These are phyloP conservation scores for Dryobotodes eremita DNA, from an alignment of 2,888 invertebrate genomes.

Conservation along the genomic window DNA sequence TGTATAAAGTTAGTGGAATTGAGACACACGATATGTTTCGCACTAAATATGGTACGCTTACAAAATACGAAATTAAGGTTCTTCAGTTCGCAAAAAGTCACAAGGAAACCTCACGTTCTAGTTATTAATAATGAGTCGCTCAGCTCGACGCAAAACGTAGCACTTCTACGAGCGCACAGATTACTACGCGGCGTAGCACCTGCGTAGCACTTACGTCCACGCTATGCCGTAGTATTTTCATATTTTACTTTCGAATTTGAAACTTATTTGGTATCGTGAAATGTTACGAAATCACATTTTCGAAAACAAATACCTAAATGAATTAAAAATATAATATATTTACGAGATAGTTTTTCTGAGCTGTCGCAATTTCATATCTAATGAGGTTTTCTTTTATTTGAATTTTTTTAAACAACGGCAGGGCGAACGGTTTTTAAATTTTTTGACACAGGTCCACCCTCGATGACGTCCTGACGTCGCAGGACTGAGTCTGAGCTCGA, in stretches of 20 bases:
- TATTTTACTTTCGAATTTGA: conserved; percentile 12
- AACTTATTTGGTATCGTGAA: background rate
- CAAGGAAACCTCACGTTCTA: conserved; percentile 16
- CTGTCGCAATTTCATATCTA: too few relatives aligned
- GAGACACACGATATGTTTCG: background rate
- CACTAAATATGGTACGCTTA: background rate
- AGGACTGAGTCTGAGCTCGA: too few relatives aligned
- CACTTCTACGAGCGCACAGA: conserved; percentile 39
- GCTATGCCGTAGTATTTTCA: conserved; percentile 21
- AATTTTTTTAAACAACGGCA: too few relatives aligned
- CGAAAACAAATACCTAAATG: too few relatives aligned
- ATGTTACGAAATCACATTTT: background rate
- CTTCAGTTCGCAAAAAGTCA: background rate
- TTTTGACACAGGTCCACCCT: too few relatives aligned
- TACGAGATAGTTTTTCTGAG: too few relatives aligned
- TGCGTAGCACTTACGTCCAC: conserved; percentile 48
- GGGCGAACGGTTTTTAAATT: too few relatives aligned
- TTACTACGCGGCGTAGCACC: conserved; percentile 61
- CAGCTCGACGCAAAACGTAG: conserved; percentile 35
- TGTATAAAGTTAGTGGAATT: background rate
- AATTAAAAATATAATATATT: too few relatives aligned
- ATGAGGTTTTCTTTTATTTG: too few relatives aligned
- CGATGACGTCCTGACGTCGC: too few relatives aligned
- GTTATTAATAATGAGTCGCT: conserved; percentile 49
- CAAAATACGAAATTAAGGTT: background rate